Percentiles rank a stretch among this genome's conserved stretches.
These are phyloP conservation scores for Drosophila insularis DNA, from an alignment of 1,140 invertebrate species.

Conservation along the genomic window DNA sequence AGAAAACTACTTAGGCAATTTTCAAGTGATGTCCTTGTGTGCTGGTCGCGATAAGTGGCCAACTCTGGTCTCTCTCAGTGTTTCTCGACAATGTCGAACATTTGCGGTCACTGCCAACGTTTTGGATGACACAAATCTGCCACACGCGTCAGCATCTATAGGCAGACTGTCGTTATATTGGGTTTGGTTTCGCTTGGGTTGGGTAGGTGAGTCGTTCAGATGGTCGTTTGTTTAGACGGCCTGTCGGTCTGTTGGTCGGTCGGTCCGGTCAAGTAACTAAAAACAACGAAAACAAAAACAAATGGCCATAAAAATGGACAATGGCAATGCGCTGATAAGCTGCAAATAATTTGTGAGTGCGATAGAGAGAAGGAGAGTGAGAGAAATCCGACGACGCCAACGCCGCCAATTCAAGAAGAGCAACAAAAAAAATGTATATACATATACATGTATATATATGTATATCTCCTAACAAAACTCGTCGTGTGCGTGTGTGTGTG, in stretches of 20 bases:
- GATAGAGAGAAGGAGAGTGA: conserved; percentile 7
- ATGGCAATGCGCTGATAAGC: conserved; percentile 75
- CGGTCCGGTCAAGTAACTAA: conserved; percentile 58
- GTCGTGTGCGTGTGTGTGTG: conserved; percentile 10
- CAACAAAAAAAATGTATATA: conserved; percentile 22
- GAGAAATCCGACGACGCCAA: conserved; percentile 34
- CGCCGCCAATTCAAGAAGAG: conserved; percentile 57
- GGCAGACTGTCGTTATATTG: conserved; percentile 6
- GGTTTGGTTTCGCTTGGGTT: not conserved
- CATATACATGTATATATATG: too few relatives aligned
- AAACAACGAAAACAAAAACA: conserved; percentile 73
- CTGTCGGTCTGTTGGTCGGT: not conserved
- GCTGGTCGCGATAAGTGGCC: conserved; percentile 55
- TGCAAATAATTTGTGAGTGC: conserved; percentile 75
- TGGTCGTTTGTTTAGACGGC: not conserved
- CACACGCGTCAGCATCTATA: conserved; percentile 50
- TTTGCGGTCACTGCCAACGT: conserved; percentile 52
- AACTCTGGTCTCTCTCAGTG: conserved; percentile 11
- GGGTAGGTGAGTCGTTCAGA: not conserved
- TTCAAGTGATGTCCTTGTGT: conserved; percentile 75
- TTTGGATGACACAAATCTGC: conserved; percentile 30
- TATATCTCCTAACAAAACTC: not conserved
- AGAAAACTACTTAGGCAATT: conserved; percentile 77
- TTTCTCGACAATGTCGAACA: conserved; percentile 33
- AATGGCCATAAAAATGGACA: conserved; percentile 77